These are phyloP conservation scores for Platalea minor DNA, from an alignment of 2,797 vertebrate species.

Conservation along the genomic window DNA sequence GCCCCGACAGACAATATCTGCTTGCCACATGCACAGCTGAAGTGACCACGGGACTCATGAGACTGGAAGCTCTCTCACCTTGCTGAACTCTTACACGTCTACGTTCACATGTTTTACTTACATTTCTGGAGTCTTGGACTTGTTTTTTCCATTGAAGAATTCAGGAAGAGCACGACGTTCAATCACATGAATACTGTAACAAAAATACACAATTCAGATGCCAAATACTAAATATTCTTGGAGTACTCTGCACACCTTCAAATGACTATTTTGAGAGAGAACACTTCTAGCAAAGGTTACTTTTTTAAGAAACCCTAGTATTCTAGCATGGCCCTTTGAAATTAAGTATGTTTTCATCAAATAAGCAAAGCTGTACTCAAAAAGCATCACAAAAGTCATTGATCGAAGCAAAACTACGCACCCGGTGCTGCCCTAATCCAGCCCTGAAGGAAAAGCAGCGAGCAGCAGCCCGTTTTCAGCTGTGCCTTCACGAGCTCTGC, in stretches of 20 bases:
- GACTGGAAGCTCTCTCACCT: background rate
- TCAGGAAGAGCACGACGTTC: conserved; percentile 93
- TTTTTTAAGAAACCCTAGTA: too few relatives aligned
- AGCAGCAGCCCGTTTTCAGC: background rate
- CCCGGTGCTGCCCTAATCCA: background rate
- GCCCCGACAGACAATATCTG: accelerated
- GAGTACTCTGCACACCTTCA: background rate
- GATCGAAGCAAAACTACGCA: accelerated
- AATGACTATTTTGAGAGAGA: background rate
- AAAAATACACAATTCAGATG: background rate
- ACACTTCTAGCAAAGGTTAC: too few relatives aligned
- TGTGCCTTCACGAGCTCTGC: background rate
- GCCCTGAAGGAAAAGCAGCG: background rate
- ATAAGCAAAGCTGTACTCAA: background rate
- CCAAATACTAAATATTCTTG: background rate
- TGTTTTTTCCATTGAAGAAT: conserved; percentile 98
- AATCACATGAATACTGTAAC: conserved; percentile 91
- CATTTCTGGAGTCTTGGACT: conserved; percentile 98
- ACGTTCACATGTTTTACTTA: conserved; percentile 66
- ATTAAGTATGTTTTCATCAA: background rate
- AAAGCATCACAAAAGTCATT: background rate
- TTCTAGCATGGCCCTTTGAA: background rate
- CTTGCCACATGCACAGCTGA: background rate
- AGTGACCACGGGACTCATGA: background rate
- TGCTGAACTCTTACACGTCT: accelerated